A percentile compares a stretch with the other conserved stretches of the same genome.
Conservation (phyloP, 2,113 vertebrate genomes). For the Electrona antarctica region DNA sequence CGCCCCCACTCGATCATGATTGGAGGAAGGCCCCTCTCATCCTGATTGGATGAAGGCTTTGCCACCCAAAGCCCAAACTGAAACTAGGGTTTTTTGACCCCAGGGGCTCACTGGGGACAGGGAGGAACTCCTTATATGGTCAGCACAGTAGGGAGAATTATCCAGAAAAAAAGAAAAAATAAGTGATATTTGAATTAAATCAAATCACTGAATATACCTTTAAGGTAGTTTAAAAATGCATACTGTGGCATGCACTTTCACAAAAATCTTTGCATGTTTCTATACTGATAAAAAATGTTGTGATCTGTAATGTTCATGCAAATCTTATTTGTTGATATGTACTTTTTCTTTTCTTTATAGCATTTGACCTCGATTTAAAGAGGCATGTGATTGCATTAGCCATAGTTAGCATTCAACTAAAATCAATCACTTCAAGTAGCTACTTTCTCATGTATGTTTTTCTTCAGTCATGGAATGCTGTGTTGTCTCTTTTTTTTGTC, state of each 20-base stretch:
- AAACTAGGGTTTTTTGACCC: no score
- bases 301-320: neutral
- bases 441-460: slow-evolving; percentile 8
- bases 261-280: slow-evolving; percentile 37
- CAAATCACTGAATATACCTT: no score
- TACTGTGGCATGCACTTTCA: slow-evolving; percentile 23
- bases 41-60: no score
- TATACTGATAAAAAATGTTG: slow-evolving; percentile 26
- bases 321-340: neutral
- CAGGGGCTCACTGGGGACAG: no score
- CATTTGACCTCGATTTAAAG: slow-evolving; percentile 11
- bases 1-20: no score
- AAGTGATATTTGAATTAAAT: no score
- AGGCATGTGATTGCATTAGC: slow-evolving; percentile 33
- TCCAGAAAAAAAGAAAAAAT: no score
- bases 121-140: no score
- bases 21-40: no score
- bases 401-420: neutral
- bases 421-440: neutral
- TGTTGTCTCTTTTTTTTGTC: slow-evolving; percentile 19
- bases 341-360: neutral
- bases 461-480: slow-evolving; percentile 37
- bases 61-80: no score
- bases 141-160: no score
- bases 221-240: neutral